Base-by-base conservation (phyloP, 2,113 vertebrate species). In the Boleophthalmus pectinirostris region DNA sequence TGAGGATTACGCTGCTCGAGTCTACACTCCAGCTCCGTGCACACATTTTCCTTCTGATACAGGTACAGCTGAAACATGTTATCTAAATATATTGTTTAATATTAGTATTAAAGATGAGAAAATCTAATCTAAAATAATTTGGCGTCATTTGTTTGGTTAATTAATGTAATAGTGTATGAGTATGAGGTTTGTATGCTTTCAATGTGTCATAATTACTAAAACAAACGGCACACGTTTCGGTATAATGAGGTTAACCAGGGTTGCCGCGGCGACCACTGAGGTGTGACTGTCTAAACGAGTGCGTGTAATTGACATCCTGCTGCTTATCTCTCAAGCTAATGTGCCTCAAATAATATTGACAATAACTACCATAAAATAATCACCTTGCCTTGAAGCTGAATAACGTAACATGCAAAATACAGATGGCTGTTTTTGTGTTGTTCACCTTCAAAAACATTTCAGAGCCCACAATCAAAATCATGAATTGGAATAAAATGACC, bases 1-100 rank as follows among this genome's bases (percentile, higher is more conserved):
- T 82, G 98, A 99, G 88, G 98, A 99, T 86, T 98, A 98, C 75
- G 97, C 98, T 60, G 96, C 97, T 53, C 96, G 98, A 54, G 96
- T 99, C 85, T 99, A 98, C 91, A 97, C 96, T 82, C 98, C 98
- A 68, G 97, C 97, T 76, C 96, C 97, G 64, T 97, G 94, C 87
- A 95, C 96, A 70, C 94, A 97, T 85, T 92, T 96, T 72, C 94
- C 95, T 63, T 92, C 95, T 58, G 96, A 99, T 85, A 82, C 95
- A 82, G 96, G 98, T 99, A 90, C 90, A 94, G 79, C n/a, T 21
- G 21, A 54, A 54, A 20, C 4, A 20, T 5, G 1, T 57, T 18
- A 56, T 14, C 45, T 29, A 6, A 25, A 29, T 0, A 51, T n/a
- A 21, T 6, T 54, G 20, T 29, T 29, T 29, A 29, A 4, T 4